phyloP scores from a whole-genome alignment of 2,797 vertebrate genomes.

The Enteromius mattozi region DNA sequence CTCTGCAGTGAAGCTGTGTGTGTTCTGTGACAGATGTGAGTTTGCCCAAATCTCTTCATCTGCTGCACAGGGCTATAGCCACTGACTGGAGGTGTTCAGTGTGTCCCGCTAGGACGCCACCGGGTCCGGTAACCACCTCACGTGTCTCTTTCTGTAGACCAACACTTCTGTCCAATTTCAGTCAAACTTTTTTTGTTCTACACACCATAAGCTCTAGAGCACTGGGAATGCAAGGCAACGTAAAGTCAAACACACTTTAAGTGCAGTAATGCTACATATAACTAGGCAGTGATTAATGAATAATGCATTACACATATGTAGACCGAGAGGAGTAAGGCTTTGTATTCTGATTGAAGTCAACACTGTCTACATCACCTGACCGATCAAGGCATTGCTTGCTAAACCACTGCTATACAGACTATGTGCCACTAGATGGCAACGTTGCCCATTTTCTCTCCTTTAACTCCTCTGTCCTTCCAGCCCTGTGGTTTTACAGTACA shows the following conservation, averaged over 20 bases:
- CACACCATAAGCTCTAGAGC: constrained; percentile 36
- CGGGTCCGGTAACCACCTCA: constrained; percentile 90
- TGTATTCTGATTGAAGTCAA: constrained; percentile 74
- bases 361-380: constrained; percentile 43
- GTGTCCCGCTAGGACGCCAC: constrained; percentile 85
- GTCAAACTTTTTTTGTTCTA: constrained; percentile 55
- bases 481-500: constrained; percentile 50
- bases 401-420: constrained; percentile 63
- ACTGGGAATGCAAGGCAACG: constrained; percentile 40
- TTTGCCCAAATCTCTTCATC: constrained; percentile 90
- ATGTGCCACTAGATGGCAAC: constrained; percentile 45
- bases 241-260: constrained; percentile 32
- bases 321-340: constrained; percentile 73
- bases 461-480: constrained; percentile 16
- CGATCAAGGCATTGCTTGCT: constrained; percentile 57
- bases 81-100: constrained; percentile 89
- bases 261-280: constrained; percentile 26
- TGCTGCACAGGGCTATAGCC: constrained; percentile 91
- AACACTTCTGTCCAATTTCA: constrained; percentile 76
- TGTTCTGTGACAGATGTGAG: constrained; percentile 85
- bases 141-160: constrained; percentile 83
- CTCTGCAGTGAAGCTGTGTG: constrained; percentile 76
- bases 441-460: constrained; percentile 19
- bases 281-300: constrained; percentile 7
- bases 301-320: constrained; percentile 32